Conservation (phyloP, 1,140 invertebrate species). For the Hyles euphorbiae region DNA sequence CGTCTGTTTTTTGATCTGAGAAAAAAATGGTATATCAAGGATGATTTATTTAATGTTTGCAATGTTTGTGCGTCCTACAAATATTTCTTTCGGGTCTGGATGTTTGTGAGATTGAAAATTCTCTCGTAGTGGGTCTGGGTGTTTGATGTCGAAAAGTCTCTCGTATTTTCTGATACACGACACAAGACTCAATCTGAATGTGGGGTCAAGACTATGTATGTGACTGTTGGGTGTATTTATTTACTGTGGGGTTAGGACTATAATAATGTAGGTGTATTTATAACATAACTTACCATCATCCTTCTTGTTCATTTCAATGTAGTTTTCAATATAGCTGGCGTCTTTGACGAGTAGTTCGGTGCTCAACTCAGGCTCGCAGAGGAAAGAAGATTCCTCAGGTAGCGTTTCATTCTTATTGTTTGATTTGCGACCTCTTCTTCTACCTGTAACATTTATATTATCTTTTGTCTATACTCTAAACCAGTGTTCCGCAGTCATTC, state of each 20-base stretch:
- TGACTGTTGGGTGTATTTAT: no score
- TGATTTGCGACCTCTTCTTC: conserved; percentile 41
- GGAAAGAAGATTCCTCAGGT: conserved; percentile 62
- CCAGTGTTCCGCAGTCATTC: no score
- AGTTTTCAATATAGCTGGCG: conserved; percentile 58
- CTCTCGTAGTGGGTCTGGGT: no score
- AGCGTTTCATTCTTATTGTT: conserved; percentile 55
- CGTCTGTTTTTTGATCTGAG: conserved; percentile 39
- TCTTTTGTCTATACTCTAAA: neutral
- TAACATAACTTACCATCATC: conserved; percentile 28
- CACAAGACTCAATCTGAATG: no score
- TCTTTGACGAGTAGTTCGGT: conserved; percentile 48
- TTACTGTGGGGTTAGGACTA: no score
- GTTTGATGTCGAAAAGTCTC: no score
- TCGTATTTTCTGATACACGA: no score
- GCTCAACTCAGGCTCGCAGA: conserved; percentile 58
- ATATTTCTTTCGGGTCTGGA: no score
- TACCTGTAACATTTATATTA: conserved; percentile 29
- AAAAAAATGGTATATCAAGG: neutral
- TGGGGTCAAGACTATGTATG: no score
- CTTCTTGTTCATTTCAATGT: conserved; percentile 48
- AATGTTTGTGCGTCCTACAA: no score
- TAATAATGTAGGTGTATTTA: no score
- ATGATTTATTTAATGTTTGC: conserved; percentile 1
- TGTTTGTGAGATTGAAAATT: no score